Evolutionary conservation across 2,797 vertebrate species (phyloP).

Genomic region (Botia kubotai): DNA sequence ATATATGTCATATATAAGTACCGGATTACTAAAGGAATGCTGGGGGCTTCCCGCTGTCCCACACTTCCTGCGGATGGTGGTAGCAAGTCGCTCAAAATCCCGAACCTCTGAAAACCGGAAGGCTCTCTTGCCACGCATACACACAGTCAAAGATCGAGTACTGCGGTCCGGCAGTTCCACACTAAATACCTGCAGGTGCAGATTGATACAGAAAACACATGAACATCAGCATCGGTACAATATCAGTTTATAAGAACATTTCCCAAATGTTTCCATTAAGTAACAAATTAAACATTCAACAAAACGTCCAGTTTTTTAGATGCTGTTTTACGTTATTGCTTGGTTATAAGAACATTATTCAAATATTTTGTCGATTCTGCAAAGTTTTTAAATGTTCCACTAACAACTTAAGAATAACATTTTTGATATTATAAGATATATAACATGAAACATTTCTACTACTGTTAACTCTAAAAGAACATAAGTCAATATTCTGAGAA

Average conservation of each 20-base stretch:
- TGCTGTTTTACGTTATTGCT: too few species aligned
- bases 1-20: slow-evolving; percentile 63
- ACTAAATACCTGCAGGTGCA: slow-evolving; percentile 79
- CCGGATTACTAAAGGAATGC: slow-evolving; percentile 79
- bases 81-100: slow-evolving; percentile 86
- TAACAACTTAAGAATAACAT: too few species aligned
- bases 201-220: slow-evolving; percentile 9
- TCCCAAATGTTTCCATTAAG: too few species aligned
- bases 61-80: slow-evolving; percentile 83
- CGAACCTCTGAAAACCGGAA: slow-evolving; percentile 91
- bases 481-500: too few species aligned
- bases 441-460: too few species aligned
- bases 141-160: slow-evolving; percentile 85
- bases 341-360: too few species aligned
- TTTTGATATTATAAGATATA: too few species aligned
- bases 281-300: too few species aligned
- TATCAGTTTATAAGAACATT: neutral
- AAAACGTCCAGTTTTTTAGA: too few species aligned
- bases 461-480: too few species aligned
- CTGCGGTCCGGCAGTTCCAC: slow-evolving; percentile 84
- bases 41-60: slow-evolving; percentile 80
- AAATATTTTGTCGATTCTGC: too few species aligned
- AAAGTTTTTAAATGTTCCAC: too few species aligned
- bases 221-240: neutral
- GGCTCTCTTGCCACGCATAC: slow-evolving; percentile 88